These are phyloP conservation scores for Pteronotus mesoamericanus DNA, from an alignment of 2,797 vertebrate genomes.

Conservation along the genomic window DNA sequence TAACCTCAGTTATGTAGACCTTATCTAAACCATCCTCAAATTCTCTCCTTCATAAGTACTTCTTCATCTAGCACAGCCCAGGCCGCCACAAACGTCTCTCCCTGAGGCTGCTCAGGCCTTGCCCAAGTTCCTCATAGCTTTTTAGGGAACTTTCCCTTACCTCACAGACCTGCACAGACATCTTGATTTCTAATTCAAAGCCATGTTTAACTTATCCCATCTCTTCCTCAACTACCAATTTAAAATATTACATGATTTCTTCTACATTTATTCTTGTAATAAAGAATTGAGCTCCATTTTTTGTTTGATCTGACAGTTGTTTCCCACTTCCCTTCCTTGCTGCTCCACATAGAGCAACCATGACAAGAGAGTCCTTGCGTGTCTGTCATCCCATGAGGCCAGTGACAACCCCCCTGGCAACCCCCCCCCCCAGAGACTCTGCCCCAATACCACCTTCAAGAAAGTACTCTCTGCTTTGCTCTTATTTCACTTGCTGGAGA, in stretches of 20 bases:
- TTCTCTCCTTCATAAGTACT: not conserved
- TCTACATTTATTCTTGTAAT: not conserved
- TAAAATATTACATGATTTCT: not conserved
- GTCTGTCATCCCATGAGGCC: not conserved
- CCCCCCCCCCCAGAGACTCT: accelerated
- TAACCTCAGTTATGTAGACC: not conserved
- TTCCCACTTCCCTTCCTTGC: not conserved
- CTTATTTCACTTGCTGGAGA: not conserved
- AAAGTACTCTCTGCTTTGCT: not conserved
- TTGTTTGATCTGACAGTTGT: not conserved
- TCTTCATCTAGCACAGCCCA: not conserved
- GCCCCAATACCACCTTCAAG: accelerated
- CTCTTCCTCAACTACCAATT: not conserved
- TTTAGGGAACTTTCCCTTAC: not conserved
- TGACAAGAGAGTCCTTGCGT: not conserved
- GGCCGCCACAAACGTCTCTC: too few relatives aligned
- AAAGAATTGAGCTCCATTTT: not conserved
- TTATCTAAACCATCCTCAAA: not conserved
- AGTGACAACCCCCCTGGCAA: not conserved
- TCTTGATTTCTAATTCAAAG: not conserved
- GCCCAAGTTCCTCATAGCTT: not conserved
- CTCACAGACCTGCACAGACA: not conserved
- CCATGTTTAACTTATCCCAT: not conserved
- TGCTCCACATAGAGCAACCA: not conserved
- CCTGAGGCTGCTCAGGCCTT: not conserved